Percentiles rank a stretch among this genome's conserved stretches.
These are phyloP conservation scores for Chiroxiphia lanceolata DNA, from an alignment of 2,797 vertebrate genomes.

Conservation along the genomic window DNA sequence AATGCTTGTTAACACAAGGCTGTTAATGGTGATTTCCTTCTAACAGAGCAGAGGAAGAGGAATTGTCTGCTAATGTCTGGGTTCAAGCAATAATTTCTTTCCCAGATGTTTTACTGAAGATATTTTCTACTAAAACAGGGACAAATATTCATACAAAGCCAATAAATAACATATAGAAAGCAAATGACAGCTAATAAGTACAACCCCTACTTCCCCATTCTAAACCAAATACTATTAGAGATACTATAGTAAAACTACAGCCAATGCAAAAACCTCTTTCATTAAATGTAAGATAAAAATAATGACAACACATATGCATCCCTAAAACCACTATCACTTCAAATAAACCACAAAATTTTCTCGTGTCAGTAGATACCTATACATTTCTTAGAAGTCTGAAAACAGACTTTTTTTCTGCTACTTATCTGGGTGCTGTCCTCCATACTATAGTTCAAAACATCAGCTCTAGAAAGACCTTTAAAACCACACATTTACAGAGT, in stretches of 20 bases:
- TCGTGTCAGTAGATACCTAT: neutral
- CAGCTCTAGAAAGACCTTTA: neutral
- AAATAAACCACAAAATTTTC: neutral
- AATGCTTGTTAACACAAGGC: neutral
- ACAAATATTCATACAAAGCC: neutral
- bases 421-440: neutral
- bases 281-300: neutral
- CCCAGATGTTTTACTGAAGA: neutral
- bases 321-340: neutral
- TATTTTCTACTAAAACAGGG: neutral
- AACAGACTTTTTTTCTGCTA: neutral
- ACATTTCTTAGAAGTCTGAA: neutral
- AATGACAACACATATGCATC: neutral
- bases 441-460: neutral
- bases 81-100: neutral
- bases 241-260: neutral
- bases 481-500: neutral
- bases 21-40: neutral
- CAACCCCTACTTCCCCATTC: neutral
- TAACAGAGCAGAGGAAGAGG: neutral
- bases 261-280: neutral
- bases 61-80: neutral
- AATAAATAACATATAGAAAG: neutral
- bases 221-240: neutral
- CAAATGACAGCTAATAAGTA: neutral